Conservation (phyloP, 2,888 invertebrate genomes). For the Coenonympha glycerion region DNA sequence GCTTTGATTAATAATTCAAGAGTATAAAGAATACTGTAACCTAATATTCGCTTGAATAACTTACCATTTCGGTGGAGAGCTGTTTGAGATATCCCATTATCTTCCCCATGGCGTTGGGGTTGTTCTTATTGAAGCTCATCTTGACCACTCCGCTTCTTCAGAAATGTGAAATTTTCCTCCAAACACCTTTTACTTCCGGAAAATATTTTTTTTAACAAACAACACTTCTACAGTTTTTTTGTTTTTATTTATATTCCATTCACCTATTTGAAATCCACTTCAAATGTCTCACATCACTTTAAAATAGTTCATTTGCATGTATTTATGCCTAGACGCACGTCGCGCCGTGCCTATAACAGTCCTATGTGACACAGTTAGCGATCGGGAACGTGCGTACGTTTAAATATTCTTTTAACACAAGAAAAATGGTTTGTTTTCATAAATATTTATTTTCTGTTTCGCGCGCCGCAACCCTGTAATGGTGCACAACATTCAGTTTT, state of each 20-base stretch:
- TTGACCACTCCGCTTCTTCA: slow-evolving; percentile 40
- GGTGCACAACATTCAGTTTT: slow-evolving; percentile 59
- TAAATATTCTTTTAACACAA: slow-evolving; percentile 23
- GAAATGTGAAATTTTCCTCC: slow-evolving; percentile 27
- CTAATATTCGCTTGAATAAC: slow-evolving; percentile 25
- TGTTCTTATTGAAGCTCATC: slow-evolving; percentile 74
- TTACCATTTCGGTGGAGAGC: slow-evolving; percentile 72
- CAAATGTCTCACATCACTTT: slow-evolving; percentile 50
- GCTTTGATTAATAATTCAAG: no score
- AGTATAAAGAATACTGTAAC: not conserved
- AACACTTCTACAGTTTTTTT: slow-evolving; percentile 50
- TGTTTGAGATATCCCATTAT: slow-evolving; percentile 71
- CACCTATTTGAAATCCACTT: slow-evolving; percentile 57
- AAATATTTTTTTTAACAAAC: slow-evolving; percentile 58
- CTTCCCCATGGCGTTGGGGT: slow-evolving; percentile 71
- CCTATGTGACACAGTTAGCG: slow-evolving; percentile 52
- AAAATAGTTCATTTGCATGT: slow-evolving; percentile 24
- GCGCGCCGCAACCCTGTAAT: slow-evolving; percentile 56
- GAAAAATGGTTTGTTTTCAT: slow-evolving; percentile 39
- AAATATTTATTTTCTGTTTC: slow-evolving; percentile 45
- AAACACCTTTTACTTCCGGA: slow-evolving; percentile 65
- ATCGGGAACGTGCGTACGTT: slow-evolving; percentile 31
- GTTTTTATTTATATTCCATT: slow-evolving; percentile 41
- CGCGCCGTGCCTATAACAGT: slow-evolving; percentile 27
- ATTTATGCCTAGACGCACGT: not conserved